Evolutionary conservation across 2,888 invertebrate genomes (phyloP).

Genomic region (Dynastes maya): DNA sequence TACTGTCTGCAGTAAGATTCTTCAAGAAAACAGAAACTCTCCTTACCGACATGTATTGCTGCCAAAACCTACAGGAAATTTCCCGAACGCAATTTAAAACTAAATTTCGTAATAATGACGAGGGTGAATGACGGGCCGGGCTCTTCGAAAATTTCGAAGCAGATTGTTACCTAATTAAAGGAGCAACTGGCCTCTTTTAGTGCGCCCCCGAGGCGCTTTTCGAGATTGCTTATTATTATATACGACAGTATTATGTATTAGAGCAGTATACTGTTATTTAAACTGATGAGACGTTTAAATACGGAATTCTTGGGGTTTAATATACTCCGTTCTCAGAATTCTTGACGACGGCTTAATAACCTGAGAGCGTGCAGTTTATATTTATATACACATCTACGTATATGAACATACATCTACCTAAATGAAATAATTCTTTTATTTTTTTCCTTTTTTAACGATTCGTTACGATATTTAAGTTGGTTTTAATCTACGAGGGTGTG

Average conservation of each 20-base stretch:
- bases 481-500: too few species aligned
- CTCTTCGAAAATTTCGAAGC: slow-evolving; percentile 57
- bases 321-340: neutral
- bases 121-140: slow-evolving; percentile 56
- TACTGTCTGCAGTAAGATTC: too few species aligned
- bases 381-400: too few species aligned
- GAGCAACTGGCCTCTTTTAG: slow-evolving; percentile 47
- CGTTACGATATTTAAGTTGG: too few species aligned
- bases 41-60: too few species aligned
- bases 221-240: slow-evolving; percentile 3
- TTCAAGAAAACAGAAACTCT: too few species aligned
- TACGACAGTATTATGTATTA: slow-evolving; percentile 15
- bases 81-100: slow-evolving; percentile 48
- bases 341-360: neutral
- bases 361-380: too few species aligned
- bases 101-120: slow-evolving; percentile 57
- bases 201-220: slow-evolving; percentile 41
- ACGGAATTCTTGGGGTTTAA: slow-evolving; percentile 2
- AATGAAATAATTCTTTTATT: too few species aligned
- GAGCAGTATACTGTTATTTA: slow-evolving; percentile 31
- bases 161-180: slow-evolving; percentile 62
- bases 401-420: too few species aligned
- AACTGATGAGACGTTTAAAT: slow-evolving; percentile 22
- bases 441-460: too few species aligned
- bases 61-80: slow-evolving; percentile 1